A percentile compares a stretch with the other conserved stretches of the same genome.
Conservation (phyloP, 2,888 invertebrate species). For the Microplitis manilae region DNA sequence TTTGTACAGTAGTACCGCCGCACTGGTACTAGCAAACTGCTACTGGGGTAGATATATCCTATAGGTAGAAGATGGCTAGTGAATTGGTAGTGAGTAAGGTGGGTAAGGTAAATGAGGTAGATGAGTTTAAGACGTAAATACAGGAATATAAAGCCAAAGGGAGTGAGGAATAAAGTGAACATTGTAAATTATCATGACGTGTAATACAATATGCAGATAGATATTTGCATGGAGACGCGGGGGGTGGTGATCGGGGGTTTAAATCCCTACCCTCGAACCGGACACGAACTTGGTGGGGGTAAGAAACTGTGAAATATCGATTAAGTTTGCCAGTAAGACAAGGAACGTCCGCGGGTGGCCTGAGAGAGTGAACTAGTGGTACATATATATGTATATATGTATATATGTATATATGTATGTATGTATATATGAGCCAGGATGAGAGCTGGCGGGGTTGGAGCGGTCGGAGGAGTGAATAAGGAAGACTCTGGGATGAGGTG, state of each 20-base stretch:
- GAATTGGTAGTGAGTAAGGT: constrained; percentile 42
- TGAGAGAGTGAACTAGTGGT: constrained; percentile 44
- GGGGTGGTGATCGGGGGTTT: constrained; percentile 42
- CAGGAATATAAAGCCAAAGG: constrained; percentile 14
- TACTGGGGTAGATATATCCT: background rate
- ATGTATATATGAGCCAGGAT: background rate
- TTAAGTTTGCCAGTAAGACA: constrained; percentile 72
- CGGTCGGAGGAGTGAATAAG: constrained; percentile 28
- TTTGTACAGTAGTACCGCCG: too few species aligned
- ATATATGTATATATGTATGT: constrained; percentile 10
- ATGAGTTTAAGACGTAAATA: background rate
- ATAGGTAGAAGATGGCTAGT: constrained; percentile 16
- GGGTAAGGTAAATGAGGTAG: constrained; percentile 32
- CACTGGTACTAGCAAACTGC: background rate
- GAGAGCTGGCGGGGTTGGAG: constrained; percentile 36
- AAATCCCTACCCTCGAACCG: constrained; percentile 41
- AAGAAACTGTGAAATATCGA: constrained; percentile 73
- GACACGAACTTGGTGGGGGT: constrained; percentile 65
- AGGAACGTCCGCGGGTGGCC: constrained; percentile 69
- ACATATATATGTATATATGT: constrained; percentile 27
- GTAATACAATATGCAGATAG: constrained; percentile 68
- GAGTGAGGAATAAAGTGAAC: constrained; percentile 15
- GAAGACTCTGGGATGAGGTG: constrained; percentile 15
- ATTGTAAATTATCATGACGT: constrained; percentile 64
- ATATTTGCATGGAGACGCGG: constrained; percentile 62